Evolutionary conservation across 2,888 invertebrate genomes (phyloP).

Genomic region (Heliconius sara): DNA sequence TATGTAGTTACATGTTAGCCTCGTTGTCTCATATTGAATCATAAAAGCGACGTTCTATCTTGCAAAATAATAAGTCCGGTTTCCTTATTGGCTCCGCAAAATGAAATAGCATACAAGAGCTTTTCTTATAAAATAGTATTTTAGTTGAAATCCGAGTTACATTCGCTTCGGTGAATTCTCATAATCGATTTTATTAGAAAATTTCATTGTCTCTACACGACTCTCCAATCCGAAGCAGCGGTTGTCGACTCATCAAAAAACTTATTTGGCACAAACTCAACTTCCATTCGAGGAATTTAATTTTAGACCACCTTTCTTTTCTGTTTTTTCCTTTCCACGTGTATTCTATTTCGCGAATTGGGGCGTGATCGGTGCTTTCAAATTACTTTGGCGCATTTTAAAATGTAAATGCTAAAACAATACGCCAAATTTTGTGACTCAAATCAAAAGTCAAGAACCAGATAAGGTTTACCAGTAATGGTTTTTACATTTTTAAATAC

Average conservation of each 20-base stretch:
- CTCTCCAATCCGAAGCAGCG: slow-evolving; percentile 33
- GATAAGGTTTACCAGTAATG: background rate
- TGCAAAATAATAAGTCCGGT: slow-evolving; percentile 6
- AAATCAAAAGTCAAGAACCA: background rate
- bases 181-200: slow-evolving; percentile 44
- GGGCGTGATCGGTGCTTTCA: slow-evolving; percentile 11
- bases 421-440: background rate
- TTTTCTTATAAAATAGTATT: slow-evolving; percentile 31
- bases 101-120: slow-evolving; percentile 22
- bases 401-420: background rate
- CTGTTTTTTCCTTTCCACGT: slow-evolving; percentile 27
- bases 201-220: slow-evolving; percentile 43
- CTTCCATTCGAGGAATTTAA: slow-evolving; percentile 39
- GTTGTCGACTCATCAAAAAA: slow-evolving; percentile 42
- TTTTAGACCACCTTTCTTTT: slow-evolving; percentile 35
- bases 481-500: background rate
- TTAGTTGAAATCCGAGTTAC: slow-evolving; percentile 35
- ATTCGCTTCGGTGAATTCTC: slow-evolving; percentile 34
- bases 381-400: background rate
- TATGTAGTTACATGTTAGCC: too few species aligned
- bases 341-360: slow-evolving; percentile 10
- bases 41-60: background rate
- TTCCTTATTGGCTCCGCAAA: slow-evolving; percentile 9
- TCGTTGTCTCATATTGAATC: background rate
- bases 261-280: slow-evolving; percentile 43